These are phyloP conservation scores for Phymanthus crucifer DNA, from an alignment of 92 coral and sea anemone species.

Conservation along the genomic window DNA sequence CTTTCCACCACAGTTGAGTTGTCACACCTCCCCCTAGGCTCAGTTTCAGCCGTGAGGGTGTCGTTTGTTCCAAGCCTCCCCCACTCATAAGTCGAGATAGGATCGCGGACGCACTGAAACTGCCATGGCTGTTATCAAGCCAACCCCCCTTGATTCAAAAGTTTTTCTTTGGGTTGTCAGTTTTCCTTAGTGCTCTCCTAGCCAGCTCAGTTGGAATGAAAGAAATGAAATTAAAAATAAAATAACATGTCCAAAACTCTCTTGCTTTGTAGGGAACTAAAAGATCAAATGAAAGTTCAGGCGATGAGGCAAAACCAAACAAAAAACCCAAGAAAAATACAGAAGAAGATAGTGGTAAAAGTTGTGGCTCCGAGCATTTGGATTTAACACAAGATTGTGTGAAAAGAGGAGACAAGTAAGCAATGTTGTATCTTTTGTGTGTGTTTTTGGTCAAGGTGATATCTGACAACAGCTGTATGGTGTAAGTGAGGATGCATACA, in stretches of 20 bases:
- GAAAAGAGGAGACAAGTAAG: conserved; percentile 2
- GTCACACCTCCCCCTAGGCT: too few relatives aligned
- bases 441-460: background rate
- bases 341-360: background rate
- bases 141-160: too few relatives aligned
- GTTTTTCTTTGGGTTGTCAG: too few relatives aligned
- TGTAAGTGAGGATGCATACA: background rate
- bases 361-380: background rate
- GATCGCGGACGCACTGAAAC: too few relatives aligned
- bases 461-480: background rate
- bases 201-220: too few relatives aligned
- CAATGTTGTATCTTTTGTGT: background rate
- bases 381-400: conserved; percentile 12
- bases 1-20: too few relatives aligned
- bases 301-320: conserved; percentile 3
- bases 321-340: conserved; percentile 9
- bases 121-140: too few relatives aligned
- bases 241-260: conserved; percentile 12
- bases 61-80: too few relatives aligned
- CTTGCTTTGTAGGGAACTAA: conserved; percentile 19
- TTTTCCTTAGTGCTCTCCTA: too few relatives aligned
- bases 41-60: too few relatives aligned
- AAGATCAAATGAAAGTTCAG: conserved; percentile 10
- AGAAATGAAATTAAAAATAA: too few relatives aligned
- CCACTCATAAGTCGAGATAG: too few relatives aligned